Evolutionary conservation across 2,113 vertebrate genomes (phyloP).

Genomic region (Pogona vitticeps): DNA sequence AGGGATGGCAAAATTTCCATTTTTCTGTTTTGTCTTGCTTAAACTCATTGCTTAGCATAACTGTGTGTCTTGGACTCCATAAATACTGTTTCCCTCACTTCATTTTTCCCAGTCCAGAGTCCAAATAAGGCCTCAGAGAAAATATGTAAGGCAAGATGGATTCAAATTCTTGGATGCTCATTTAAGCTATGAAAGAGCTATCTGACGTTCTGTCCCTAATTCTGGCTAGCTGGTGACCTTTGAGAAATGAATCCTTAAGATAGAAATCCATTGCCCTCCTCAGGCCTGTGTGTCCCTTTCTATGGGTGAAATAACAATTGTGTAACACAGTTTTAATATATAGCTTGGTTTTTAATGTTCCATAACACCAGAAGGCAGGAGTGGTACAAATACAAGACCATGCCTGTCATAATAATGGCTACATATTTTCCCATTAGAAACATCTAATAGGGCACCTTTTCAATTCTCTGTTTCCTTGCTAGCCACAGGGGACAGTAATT

Average conservation of each 20-base stretch:
- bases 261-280: not conserved
- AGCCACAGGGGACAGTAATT: not conserved
- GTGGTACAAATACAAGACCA: not conserved
- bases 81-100: not conserved
- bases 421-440: constrained; percentile 11
- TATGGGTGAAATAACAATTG: too few species aligned
- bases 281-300: not conserved
- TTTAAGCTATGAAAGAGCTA: not conserved
- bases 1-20: not conserved
- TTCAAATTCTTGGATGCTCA: not conserved
- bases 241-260: too few species aligned
- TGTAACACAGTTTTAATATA: not conserved
- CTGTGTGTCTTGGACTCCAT: not conserved
- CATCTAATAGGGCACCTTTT: not conserved
- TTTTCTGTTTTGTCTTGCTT: not conserved
- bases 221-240: not conserved
- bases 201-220: not conserved
- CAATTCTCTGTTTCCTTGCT: not conserved
- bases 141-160: not conserved
- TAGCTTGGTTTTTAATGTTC: not conserved
- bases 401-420: constrained; percentile 3
- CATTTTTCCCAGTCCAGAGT: not conserved
- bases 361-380: not conserved
- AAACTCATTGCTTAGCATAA: not conserved
- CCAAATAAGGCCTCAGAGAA: not conserved